Percentiles rank a stretch among this genome's conserved stretches.
Evolutionary conservation across 2,888 invertebrate species (phyloP).

Genomic region (Nineta flava): DNA sequence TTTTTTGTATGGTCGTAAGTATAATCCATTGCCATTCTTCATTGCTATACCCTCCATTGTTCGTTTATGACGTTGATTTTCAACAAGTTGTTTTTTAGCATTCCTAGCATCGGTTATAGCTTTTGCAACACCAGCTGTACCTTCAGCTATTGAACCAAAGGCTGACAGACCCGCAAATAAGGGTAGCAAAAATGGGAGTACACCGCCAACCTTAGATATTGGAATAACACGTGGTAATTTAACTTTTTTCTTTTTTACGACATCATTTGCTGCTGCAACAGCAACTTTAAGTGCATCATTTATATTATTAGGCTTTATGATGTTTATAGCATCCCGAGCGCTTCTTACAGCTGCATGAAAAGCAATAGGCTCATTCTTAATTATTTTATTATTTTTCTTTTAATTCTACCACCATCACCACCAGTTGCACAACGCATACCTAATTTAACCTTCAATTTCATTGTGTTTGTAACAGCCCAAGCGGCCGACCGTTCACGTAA

Average conservation of each 20-base stretch:
- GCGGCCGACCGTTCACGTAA: background rate
- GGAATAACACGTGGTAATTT: slow-evolving; percentile 9
- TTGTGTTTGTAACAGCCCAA: background rate
- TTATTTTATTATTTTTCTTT: background rate
- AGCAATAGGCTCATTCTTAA: no score
- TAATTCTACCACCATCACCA: background rate
- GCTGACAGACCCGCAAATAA: slow-evolving; percentile 12
- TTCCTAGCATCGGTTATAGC: slow-evolving; percentile 15
- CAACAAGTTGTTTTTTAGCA: slow-evolving; percentile 13
- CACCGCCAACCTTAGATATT: slow-evolving; percentile 13
- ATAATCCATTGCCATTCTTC: slow-evolving; percentile 14
- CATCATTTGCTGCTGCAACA: no score
- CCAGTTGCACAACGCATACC: background rate
- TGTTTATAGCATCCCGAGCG: no score
- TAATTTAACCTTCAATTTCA: background rate
- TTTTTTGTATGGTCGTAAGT: slow-evolving; percentile 13
- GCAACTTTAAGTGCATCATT: no score
- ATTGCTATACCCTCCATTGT: slow-evolving; percentile 16
- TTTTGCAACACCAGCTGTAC: slow-evolving; percentile 15
- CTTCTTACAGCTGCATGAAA: no score
- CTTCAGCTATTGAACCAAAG: slow-evolving; percentile 13
- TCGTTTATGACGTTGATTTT: slow-evolving; percentile 17
- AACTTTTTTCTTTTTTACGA: no score
- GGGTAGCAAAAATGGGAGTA: slow-evolving; percentile 13
- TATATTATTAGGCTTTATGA: no score